phyloP scores from a whole-genome alignment of 53 echinoderm and acorn worm species.

The Stichopus horrens region DNA sequence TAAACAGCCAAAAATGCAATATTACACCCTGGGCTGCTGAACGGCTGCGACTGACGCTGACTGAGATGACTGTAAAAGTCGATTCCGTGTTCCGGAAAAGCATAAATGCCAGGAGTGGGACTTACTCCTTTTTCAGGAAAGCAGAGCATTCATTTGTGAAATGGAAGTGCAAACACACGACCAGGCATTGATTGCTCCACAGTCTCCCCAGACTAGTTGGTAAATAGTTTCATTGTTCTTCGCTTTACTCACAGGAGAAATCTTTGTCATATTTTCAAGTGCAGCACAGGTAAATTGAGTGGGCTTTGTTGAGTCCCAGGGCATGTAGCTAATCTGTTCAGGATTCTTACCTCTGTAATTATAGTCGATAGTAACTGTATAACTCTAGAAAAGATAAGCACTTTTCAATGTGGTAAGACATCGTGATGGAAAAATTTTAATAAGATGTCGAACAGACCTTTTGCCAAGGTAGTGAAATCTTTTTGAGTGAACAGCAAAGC shows the following conservation, averaged over 20 bases:
- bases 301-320: conserved; percentile 16
- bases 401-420: too few relatives aligned
- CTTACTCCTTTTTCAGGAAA: background rate
- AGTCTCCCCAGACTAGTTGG: conserved; percentile 17
- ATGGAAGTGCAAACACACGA: conserved; percentile 43
- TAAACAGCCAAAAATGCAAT: too few relatives aligned
- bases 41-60: too few relatives aligned
- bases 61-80: too few relatives aligned
- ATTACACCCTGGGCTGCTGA: too few relatives aligned
- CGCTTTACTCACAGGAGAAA: background rate
- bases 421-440: too few relatives aligned
- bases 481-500: too few relatives aligned
- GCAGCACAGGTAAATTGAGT: conserved; percentile 31
- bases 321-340: conserved; percentile 15
- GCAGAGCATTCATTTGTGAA: conserved; percentile 30
- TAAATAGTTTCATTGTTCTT: conserved; percentile 35
- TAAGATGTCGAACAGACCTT: too few relatives aligned
- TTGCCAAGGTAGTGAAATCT: too few relatives aligned
- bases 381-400: background rate
- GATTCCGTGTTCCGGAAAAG: background rate
- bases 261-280: conserved; percentile 6
- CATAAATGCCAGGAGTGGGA: conserved; percentile 13
- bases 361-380: background rate
- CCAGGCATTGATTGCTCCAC: conserved; percentile 32
- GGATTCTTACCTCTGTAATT: conserved; percentile 23